Evolutionary conservation across 2,113 vertebrate genomes (phyloP).

Genomic region (Gobius niger): DNA sequence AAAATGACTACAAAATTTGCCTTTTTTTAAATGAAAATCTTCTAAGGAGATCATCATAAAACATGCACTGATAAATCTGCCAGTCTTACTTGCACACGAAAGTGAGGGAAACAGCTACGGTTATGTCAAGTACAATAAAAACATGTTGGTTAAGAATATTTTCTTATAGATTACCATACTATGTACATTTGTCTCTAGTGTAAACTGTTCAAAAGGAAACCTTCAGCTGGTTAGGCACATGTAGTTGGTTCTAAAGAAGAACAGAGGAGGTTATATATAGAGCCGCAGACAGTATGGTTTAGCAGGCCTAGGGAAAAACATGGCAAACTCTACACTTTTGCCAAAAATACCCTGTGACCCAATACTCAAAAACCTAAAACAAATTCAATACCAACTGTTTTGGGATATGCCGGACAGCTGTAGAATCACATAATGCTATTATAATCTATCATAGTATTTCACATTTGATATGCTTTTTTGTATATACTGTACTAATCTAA

Average conservation of each 20-base stretch:
- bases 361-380: slow-evolving; percentile 52
- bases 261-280: slow-evolving; percentile 52
- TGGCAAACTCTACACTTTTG: slow-evolving; percentile 56
- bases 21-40: slow-evolving; percentile 34
- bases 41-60: slow-evolving; percentile 52
- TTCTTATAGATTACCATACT: slow-evolving; percentile 50
- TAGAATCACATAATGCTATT: slow-evolving; percentile 67
- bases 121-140: slow-evolving; percentile 55
- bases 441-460: slow-evolving; percentile 69
- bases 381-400: slow-evolving; percentile 60
- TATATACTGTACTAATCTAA: slow-evolving; percentile 76
- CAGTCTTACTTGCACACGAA: slow-evolving; percentile 57
- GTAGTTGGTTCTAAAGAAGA: slow-evolving; percentile 71
- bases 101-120: slow-evolving; percentile 39
- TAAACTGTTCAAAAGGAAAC: slow-evolving; percentile 74
- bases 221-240: slow-evolving; percentile 81
- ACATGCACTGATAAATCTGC: slow-evolving; percentile 71
- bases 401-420: slow-evolving; percentile 69
- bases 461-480: slow-evolving; percentile 73
- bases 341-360: slow-evolving; percentile 73
- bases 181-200: slow-evolving; percentile 63
- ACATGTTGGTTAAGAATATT: slow-evolving; percentile 57
- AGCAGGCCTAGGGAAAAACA: slow-evolving; percentile 61
- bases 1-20: slow-evolving; percentile 59
- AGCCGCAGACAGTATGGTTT: slow-evolving; percentile 60